Evolutionary conservation across 2,888 invertebrate genomes (phyloP).

Genomic region (Standfussiana lucernea): DNA sequence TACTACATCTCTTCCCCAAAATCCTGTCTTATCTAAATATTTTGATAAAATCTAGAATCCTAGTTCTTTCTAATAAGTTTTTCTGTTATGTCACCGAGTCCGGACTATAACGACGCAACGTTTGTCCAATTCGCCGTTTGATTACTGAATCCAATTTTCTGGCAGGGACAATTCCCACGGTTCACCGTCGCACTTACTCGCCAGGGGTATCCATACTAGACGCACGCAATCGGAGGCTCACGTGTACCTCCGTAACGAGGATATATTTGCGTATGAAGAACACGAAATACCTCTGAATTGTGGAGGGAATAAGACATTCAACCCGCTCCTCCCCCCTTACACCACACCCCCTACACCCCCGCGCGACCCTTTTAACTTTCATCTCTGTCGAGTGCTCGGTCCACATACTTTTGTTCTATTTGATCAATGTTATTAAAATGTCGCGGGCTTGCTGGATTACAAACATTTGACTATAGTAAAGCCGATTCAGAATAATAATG

Average conservation of each 20-base stretch:
- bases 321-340: constrained; percentile 83
- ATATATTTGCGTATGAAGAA: constrained; percentile 91
- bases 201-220: constrained; percentile 81
- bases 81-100: constrained; percentile 67
- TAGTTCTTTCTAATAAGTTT: constrained; percentile 58
- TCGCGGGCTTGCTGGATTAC: constrained; percentile 88
- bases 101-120: constrained; percentile 77
- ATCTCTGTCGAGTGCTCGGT: constrained; percentile 91
- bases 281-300: constrained; percentile 91
- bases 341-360: constrained; percentile 73
- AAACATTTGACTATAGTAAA: constrained; percentile 87
- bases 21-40: neutral
- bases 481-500: constrained; percentile 73
- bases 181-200: constrained; percentile 78
- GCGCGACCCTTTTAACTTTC: constrained; percentile 91
- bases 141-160: constrained; percentile 87
- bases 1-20: no score
- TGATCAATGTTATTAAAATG: constrained; percentile 91
- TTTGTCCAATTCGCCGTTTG: constrained; percentile 81
- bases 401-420: constrained; percentile 91
- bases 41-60: constrained; percentile 23
- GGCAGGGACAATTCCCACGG: constrained; percentile 83
- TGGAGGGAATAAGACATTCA: constrained; percentile 91
- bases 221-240: constrained; percentile 89
- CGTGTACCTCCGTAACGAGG: constrained; percentile 90